These are phyloP conservation scores for Rosalia funebris DNA, from an alignment of 2,888 invertebrate species.

Conservation along the genomic window DNA sequence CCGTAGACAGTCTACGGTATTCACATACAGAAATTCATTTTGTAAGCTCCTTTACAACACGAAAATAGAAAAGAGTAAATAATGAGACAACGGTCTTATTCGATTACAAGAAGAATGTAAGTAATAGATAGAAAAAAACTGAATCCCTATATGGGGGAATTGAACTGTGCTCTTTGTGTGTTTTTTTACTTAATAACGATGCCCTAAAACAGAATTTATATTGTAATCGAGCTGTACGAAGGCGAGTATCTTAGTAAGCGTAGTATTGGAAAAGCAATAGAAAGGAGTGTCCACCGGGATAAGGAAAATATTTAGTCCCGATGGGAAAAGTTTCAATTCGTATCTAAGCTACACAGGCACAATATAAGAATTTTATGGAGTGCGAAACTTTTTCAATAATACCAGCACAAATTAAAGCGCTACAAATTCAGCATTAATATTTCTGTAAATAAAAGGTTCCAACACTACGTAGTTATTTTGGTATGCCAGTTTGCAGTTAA, in stretches of 20 bases:
- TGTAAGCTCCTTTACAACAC: not conserved
- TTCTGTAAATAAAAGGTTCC: conserved; percentile 15
- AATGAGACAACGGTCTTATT: conserved; percentile 27
- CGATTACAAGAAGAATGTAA: conserved; percentile 23
- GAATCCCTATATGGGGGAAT: conserved; percentile 33
- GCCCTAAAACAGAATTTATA: conserved; percentile 48
- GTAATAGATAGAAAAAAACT: conserved; percentile 16
- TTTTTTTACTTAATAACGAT: conserved; percentile 46
- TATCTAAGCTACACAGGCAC: conserved; percentile 58
- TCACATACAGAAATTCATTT: too few species aligned
- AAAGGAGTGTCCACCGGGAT: conserved; percentile 59
- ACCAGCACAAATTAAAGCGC: conserved; percentile 33
- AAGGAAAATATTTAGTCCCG: conserved; percentile 59
- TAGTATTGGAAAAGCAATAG: conserved; percentile 59
- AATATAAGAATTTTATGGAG: conserved; percentile 59
- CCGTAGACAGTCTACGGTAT: too few species aligned
- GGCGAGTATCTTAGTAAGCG: conserved; percentile 39
- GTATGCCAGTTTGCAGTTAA: too few species aligned
- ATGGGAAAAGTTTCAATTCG: conserved; percentile 58
- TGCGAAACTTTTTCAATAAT: conserved; percentile 56
- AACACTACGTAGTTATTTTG: too few species aligned
- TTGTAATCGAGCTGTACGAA: conserved; percentile 52
- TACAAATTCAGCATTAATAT: conserved; percentile 20
- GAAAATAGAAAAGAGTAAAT: conserved; percentile 36
- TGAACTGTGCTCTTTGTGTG: conserved; percentile 32